phyloP scores from a whole-genome alignment of 2,888 invertebrate species.

The Pinctada fucata region DNA sequence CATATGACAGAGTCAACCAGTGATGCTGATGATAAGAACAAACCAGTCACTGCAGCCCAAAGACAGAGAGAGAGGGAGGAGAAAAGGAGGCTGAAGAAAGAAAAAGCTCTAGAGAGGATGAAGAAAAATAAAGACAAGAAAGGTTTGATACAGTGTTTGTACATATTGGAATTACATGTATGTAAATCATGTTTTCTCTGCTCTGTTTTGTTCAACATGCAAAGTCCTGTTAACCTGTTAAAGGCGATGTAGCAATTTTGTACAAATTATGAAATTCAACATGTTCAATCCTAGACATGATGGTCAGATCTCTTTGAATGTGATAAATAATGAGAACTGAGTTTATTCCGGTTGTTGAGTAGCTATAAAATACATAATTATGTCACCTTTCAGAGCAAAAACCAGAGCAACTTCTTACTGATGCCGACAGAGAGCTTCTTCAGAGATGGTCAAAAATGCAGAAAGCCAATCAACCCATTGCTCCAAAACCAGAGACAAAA shows the following conservation, averaged over 20 bases:
- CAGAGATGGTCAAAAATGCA: constrained; percentile 75
- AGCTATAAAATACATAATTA: no score
- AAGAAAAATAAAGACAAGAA: constrained; percentile 67
- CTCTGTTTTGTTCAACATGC: neutral
- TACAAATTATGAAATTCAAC: no score
- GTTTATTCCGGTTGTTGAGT: no score
- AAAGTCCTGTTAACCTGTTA: no score
- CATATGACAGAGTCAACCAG: constrained; percentile 55
- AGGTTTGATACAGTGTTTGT: constrained; percentile 39
- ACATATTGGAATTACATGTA: neutral
- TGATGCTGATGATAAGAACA: constrained; percentile 59
- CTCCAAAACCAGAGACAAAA: constrained; percentile 43
- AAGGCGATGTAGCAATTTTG: no score
- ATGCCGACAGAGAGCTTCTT: constrained; percentile 71
- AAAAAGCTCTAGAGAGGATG: constrained; percentile 66
- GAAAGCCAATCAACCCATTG: constrained; percentile 53
- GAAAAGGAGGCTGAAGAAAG: constrained; percentile 70
- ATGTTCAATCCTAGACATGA: no score
- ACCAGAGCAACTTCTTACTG: constrained; percentile 51
- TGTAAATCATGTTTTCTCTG: neutral
- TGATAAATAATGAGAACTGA: no score
- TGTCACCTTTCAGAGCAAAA: constrained; percentile 14
- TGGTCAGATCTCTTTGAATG: no score
- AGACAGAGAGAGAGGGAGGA: constrained; percentile 75
- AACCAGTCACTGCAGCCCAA: constrained; percentile 71